Percentiles rank a stretch among this genome's conserved stretches.
phyloP scores from a whole-genome alignment of 2,797 vertebrate species.

The Otus scops region DNA sequence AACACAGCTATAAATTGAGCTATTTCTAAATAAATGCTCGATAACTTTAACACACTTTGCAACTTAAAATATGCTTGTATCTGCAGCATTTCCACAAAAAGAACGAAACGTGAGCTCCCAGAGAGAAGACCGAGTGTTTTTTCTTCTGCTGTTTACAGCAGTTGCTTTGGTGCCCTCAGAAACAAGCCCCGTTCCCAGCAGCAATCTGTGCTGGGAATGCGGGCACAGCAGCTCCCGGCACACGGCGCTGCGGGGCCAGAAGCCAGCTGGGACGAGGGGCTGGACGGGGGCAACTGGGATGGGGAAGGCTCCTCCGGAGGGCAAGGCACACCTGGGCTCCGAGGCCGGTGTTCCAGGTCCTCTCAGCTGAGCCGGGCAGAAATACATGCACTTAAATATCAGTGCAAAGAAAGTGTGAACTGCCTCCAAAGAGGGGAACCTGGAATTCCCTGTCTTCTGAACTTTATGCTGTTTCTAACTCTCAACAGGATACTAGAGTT shows the following conservation, averaged over 20 bases:
- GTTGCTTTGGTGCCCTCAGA: constrained; percentile 28
- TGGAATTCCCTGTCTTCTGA: not conserved
- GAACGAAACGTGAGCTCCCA: constrained; percentile 9
- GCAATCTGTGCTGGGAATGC: not conserved
- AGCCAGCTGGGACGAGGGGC: fast-evolving
- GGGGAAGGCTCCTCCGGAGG: not conserved
- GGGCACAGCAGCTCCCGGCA: not conserved
- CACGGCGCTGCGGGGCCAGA: fast-evolving
- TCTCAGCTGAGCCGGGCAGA: not conserved
- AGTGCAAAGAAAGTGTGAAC: fast-evolving
- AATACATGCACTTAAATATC: not conserved
- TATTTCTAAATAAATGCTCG: not conserved
- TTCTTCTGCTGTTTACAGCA: not conserved
- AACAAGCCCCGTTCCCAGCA: constrained; percentile 28
- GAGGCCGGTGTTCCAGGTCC: not conserved
- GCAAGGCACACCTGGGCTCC: not conserved
- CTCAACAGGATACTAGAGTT: not conserved
- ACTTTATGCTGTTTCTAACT: not conserved
- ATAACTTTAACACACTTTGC: not conserved
- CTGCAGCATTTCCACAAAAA: not conserved
- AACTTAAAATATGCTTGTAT: not conserved
- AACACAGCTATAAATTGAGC: not conserved
- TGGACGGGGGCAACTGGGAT: not conserved
- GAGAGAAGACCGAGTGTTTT: not conserved
- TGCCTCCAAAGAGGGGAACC: not conserved